Evolutionary conservation across 2,797 vertebrate genomes (phyloP).

Genomic region (Cyclura pinguis): DNA sequence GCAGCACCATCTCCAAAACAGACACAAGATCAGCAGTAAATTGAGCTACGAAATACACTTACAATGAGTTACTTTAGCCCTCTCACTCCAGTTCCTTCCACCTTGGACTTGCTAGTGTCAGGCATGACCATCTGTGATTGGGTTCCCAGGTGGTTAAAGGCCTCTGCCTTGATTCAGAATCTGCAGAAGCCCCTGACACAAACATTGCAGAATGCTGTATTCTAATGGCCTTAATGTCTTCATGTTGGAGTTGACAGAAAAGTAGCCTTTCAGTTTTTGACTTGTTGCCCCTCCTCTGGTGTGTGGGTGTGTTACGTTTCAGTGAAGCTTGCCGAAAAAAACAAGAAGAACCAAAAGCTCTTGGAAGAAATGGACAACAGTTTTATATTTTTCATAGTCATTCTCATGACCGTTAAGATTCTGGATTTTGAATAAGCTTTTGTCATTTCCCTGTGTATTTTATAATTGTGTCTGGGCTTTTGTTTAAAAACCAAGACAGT

Average conservation of each 20-base stretch:
- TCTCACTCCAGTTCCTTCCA: not conserved
- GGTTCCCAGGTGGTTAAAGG: not conserved
- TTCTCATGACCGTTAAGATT: not conserved
- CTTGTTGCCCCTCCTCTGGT: not conserved
- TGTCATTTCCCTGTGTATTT: not conserved
- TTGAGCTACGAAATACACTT: not conserved
- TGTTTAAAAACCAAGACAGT: not conserved
- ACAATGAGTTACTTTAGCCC: not conserved
- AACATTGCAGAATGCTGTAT: not conserved
- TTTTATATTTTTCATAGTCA: not conserved
- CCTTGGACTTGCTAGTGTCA: not conserved
- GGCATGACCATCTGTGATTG: not conserved
- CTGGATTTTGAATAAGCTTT: constrained; percentile 21
- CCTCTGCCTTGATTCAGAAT: constrained; percentile 21
- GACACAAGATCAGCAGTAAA: constrained; percentile 86
- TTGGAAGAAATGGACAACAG: not conserved
- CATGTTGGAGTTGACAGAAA: constrained; percentile 10
- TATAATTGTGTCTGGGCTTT: not conserved
- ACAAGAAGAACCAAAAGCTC: not conserved
- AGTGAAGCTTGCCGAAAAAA: not conserved
- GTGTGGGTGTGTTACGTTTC: not conserved
- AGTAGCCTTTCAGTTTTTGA: not conserved
- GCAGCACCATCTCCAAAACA: constrained; percentile 92
- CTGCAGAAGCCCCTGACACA: constrained; percentile 20
- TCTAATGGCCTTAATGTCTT: constrained; percentile 13